phyloP scores from a whole-genome alignment of 1,140 invertebrate genomes.

The Ceratina australensis region DNA sequence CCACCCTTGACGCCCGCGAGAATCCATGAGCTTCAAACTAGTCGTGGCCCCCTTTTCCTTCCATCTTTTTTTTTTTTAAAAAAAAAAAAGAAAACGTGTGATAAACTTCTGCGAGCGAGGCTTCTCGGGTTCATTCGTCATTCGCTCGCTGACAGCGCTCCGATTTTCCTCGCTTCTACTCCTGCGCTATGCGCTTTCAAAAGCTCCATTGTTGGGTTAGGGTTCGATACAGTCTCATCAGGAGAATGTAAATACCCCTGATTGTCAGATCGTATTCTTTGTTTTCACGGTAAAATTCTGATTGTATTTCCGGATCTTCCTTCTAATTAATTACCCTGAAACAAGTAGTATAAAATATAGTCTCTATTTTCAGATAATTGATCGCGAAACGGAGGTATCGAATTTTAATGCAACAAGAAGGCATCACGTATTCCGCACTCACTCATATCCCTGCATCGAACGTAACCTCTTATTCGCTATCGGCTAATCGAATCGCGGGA shows the following conservation, averaged over 20 bases:
- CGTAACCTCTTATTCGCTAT: not conserved
- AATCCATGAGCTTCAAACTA: constrained; percentile 36
- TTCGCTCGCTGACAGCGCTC: constrained; percentile 31
- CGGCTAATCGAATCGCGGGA: constrained; percentile 9
- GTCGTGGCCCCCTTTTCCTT: constrained; percentile 40
- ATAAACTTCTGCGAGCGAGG: constrained; percentile 55
- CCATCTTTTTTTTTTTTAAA: constrained; percentile 22
- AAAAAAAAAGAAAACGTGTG: constrained; percentile 47
- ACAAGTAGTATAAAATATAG: too few relatives aligned
- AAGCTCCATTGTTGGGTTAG: not conserved
- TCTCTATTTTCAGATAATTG: too few relatives aligned
- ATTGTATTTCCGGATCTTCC: too few relatives aligned
- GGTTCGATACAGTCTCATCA: constrained; percentile 10
- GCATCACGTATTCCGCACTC: too few relatives aligned
- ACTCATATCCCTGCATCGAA: not conserved
- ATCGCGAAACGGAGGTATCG: not conserved
- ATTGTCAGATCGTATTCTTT: not conserved
- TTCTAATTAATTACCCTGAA: too few relatives aligned
- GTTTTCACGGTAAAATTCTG: too few relatives aligned
- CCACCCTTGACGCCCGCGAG: not conserved
- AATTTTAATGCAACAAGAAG: not conserved
- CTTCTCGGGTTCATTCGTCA: constrained; percentile 60
- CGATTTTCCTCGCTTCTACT: constrained; percentile 32
- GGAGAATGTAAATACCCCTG: not conserved
- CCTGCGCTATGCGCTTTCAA: not conserved